Conservation (phyloP, 2,888 invertebrate genomes). For the Tenthredo scrophulariae region DNA sequence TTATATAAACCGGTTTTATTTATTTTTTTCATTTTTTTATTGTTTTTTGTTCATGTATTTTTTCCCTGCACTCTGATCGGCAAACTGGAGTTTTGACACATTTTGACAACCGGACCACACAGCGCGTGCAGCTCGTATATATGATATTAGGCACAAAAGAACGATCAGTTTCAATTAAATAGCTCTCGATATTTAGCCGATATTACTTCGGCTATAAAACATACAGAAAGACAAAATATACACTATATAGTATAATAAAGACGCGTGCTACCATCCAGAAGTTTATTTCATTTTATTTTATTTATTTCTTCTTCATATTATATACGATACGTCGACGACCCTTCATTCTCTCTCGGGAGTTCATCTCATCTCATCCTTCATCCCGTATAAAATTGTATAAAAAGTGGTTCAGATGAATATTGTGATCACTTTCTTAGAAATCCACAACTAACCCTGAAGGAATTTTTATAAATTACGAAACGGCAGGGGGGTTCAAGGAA, state of each 20-base stretch:
- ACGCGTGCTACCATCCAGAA: background rate
- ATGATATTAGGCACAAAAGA: slow-evolving; percentile 67
- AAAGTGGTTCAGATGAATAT: background rate
- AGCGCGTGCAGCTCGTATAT: slow-evolving; percentile 65
- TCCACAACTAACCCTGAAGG: background rate
- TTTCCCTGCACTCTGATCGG: slow-evolving; percentile 68
- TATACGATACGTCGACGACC: background rate
- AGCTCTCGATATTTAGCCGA: background rate
- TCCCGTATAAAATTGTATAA: background rate
- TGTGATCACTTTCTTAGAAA: slow-evolving; percentile 15
- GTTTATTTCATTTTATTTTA: background rate
- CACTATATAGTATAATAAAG: background rate
- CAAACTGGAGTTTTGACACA: slow-evolving; percentile 77
- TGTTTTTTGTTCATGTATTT: background rate
- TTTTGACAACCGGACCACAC: slow-evolving; percentile 77
- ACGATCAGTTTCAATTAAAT: background rate
- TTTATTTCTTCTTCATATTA: background rate
- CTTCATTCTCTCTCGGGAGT: background rate
- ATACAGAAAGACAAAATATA: background rate
- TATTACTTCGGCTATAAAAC: background rate
- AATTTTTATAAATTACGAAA: background rate
- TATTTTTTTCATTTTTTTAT: background rate
- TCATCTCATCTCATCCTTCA: background rate
- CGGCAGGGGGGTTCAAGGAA: background rate
- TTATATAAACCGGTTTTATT: slow-evolving; percentile 64